Conservation (phyloP, 2,888 invertebrate species). For the Agriopis leucophaearia region DNA sequence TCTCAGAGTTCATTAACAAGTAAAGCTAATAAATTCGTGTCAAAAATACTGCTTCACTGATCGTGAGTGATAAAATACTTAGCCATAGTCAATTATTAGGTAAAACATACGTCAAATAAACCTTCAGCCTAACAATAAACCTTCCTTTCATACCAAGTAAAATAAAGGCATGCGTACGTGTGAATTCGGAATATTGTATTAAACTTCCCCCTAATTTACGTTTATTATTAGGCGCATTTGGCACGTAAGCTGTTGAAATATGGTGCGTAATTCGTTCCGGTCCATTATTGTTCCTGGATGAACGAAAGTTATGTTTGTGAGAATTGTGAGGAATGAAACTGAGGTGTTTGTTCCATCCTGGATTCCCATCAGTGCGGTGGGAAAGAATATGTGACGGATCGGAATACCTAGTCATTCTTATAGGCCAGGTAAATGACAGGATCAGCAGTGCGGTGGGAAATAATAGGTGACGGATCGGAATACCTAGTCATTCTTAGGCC, state of each 20-base stretch:
- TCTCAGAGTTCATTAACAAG: no score
- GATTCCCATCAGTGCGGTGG: not conserved
- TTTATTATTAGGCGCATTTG: constrained; percentile 37
- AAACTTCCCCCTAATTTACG: constrained; percentile 38
- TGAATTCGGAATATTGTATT: constrained; percentile 34
- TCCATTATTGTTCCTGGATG: constrained; percentile 37
- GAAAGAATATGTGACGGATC: not conserved
- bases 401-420: constrained; percentile 7
- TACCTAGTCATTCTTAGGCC: constrained; percentile 4
- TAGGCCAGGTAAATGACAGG: not conserved
- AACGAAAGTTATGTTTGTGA: constrained; percentile 29
- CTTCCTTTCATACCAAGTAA: constrained; percentile 15
- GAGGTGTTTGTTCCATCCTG: not conserved
- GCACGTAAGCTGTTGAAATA: constrained; percentile 42
- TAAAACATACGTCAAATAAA: constrained; percentile 16
- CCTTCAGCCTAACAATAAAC: constrained; percentile 27
- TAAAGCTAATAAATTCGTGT: no score
- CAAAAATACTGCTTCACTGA: no score
- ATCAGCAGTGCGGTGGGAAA: not conserved
- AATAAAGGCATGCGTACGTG: constrained; percentile 15
- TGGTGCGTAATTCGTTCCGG: constrained; percentile 39
- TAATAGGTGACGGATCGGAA: constrained; percentile 1
- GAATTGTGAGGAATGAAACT: constrained; percentile 11
- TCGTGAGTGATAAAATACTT: no score
- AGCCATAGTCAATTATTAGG: not conserved